Conservation (phyloP, 2,113 vertebrate species). For the Gadus macrocephalus region DNA sequence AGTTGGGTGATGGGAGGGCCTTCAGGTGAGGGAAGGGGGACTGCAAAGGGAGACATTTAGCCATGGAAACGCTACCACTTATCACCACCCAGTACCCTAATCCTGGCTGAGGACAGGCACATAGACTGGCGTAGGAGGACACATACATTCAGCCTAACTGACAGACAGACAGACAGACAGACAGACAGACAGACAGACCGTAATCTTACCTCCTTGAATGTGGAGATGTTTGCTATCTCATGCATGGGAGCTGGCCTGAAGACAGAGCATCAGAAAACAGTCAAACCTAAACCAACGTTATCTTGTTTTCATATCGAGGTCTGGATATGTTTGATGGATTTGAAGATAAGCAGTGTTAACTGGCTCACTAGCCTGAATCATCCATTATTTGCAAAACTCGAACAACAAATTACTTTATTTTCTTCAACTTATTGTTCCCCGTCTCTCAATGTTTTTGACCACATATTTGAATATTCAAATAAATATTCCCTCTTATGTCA, state of each 20-base stretch:
- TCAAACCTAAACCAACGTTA: too few relatives aligned
- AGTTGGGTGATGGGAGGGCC: conserved; percentile 52
- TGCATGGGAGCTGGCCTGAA: conserved; percentile 49
- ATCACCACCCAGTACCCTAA: not conserved
- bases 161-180: not conserved
- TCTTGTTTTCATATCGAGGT: too few relatives aligned
- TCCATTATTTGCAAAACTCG: too few relatives aligned
- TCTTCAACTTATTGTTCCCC: too few relatives aligned
- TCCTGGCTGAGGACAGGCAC: not conserved
- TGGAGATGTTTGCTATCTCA: not conserved
- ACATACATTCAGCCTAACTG: not conserved
- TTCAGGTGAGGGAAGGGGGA: conserved; percentile 29
- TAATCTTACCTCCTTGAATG: conserved; percentile 31
- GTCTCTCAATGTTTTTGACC: too few relatives aligned
- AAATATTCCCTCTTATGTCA: too few relatives aligned
- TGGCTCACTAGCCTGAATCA: too few relatives aligned
- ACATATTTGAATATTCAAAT: too few relatives aligned
- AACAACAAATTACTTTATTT: too few relatives aligned
- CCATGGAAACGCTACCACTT: not conserved
- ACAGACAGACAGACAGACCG: not conserved
- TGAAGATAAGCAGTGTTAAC: too few relatives aligned
- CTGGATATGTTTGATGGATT: too few relatives aligned
- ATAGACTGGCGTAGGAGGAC: not conserved
- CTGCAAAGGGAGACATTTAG: conserved; percentile 27
- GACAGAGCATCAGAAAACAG: not conserved